Evolutionary conservation across 2,888 invertebrate genomes (phyloP), one percentile per base, ranked within the genome.

Genomic region (Heliconius cydno): DNA sequence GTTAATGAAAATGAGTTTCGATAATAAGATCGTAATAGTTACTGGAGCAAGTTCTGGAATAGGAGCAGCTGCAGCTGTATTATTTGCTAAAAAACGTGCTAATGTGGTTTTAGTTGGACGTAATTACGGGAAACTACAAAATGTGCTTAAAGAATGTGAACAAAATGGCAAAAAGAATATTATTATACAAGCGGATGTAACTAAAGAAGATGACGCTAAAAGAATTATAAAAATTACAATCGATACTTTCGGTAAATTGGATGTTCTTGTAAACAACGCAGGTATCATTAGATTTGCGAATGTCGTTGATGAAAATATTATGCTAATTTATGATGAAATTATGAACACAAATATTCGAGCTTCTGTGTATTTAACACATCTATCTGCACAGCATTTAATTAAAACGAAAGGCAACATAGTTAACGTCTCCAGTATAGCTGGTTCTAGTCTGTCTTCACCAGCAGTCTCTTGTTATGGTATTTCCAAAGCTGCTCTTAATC

Each of bases 71-170:
- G 82, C 87, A 13, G 88, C 88, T 1, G 76, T 83, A 6, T 76
- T 81, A 5, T 88, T 88, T 70, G 84, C 86, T 19, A 87, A 85
- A 79, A 86, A 89, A 84, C 85, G 86, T 0, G 87, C 90, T 0
- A 77, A 84, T 15, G 86, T 90, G 0, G 87, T 85, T 1, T 84
- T 89, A 5, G 86, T 88, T 6, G 90, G 87, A 22, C 83, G 88
- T 70, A 88, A 87, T 63, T 81, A 85, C 78, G 72, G 57, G 0
- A 90, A 89, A 78, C 84, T 88, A 0, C 76, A 81, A 1, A 82
- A 82, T 4, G 68, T n/a, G n/a, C 38, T 10, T 5, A 22, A 68
- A 46, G 46, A 46, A 15, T 46, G 46, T 46, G 46, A 46, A 12
- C 46, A 68, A 19, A 38, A 41, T n/a, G 28, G 9, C 0, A 71